These are phyloP conservation scores for Calycopis cecrops DNA, from an alignment of 1,140 invertebrate genomes.

Conservation along the genomic window DNA sequence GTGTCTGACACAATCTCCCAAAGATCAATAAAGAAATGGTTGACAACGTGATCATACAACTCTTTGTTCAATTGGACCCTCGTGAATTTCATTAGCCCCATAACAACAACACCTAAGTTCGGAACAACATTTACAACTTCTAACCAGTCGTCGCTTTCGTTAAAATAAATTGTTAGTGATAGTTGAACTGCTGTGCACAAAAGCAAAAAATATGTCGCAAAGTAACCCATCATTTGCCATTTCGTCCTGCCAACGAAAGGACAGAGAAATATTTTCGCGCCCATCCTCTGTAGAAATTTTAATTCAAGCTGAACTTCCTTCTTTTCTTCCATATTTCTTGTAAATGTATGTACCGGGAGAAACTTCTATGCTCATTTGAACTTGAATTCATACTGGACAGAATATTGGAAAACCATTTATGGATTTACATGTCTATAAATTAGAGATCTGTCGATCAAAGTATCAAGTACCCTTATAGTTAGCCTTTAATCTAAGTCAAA, in stretches of 20 bases:
- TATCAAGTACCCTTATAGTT: no score
- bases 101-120: slow-evolving; percentile 51
- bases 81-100: slow-evolving; percentile 46
- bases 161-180: slow-evolving; percentile 40
- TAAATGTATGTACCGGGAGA: no score
- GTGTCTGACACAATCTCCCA: slow-evolving; percentile 38
- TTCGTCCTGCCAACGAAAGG: slow-evolving; percentile 41
- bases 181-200: slow-evolving; percentile 39
- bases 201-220: slow-evolving; percentile 31
- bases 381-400: no score
- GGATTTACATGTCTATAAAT: no score
- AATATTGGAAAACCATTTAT: no score
- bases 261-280: slow-evolving; percentile 42
- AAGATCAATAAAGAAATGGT: slow-evolving; percentile 43
- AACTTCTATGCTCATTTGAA: no score
- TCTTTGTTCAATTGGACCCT: slow-evolving; percentile 41
- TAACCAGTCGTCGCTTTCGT: slow-evolving; percentile 36
- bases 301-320: slow-evolving; percentile 37
- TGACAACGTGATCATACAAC: slow-evolving; percentile 40
- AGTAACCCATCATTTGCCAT: slow-evolving; percentile 30
- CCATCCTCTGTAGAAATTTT: slow-evolving; percentile 34
- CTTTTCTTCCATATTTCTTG: slow-evolving; percentile 6
- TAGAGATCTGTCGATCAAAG: no score
- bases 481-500: no score
- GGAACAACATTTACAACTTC: slow-evolving; percentile 56